Evolutionary conservation across 2,888 invertebrate species (phyloP), one percentile per base, ranked within the genome.

Genomic region (Trissolcus brochymenae): DNA sequence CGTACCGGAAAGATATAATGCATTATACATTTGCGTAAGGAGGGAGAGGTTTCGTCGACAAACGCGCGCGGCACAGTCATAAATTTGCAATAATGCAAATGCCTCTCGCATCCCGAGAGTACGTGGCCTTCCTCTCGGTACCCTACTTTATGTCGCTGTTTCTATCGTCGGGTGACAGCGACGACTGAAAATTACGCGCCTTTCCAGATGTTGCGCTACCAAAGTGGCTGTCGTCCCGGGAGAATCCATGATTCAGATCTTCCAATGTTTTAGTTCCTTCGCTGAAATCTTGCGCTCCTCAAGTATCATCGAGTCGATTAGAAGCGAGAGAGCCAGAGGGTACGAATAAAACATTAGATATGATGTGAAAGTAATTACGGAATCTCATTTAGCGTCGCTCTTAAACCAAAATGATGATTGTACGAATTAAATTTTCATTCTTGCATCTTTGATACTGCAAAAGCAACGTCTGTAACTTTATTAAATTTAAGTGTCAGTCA

Each of bases 31-130:
- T 85, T 84, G 81, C 80, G 81, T 80, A 81, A 35, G 82, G 81
- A 83, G 81, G 82, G 81, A 74, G 80, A 74, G 80, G 70, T 65
- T 67, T 57, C 76, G 68, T 74, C 72, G 74, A 68, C 67, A 79
- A 65, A 76, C 64, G 75, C 82, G 75, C 82, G 76, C 82, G 84
- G 83, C 84, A 81, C 83, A 83, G 87, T 85, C 87, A 87, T 87
- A 87, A 87, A 87, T 87, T 87, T 87, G 87, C 87, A 87, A 86
- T 87, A 87, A 86, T 87, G 87, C 87, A 87, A 87, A 87, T 87
- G 86, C 82, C 82, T 82, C 79, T 80, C 82, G 79, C 81, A 80
- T 79, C 76, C 80, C 49, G 75, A 73, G 67, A 77, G 43, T 67
- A 74, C 71, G 75, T 76, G 80, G 79, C 82, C 81, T 84, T 84